Evolutionary conservation across 2,113 vertebrate species (phyloP).

Genomic region (Corythornis madagascariensis): DNA sequence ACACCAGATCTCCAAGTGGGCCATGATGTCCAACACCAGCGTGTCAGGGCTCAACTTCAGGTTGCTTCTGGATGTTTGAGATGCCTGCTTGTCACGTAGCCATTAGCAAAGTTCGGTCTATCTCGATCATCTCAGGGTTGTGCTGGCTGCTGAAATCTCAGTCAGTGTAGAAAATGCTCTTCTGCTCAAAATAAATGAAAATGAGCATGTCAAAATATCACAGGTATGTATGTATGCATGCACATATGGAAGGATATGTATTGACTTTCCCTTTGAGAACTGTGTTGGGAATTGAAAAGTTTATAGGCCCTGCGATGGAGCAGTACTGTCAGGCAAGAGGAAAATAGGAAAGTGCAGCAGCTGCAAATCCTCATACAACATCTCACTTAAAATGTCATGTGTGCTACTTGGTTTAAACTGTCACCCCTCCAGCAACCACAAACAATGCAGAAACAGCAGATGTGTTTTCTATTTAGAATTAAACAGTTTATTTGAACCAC

Average conservation of each 20-base stretch:
- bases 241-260: background rate
- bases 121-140: accelerated
- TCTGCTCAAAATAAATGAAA: background rate
- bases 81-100: accelerated
- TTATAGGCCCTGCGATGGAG: background rate
- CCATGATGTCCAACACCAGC: accelerated
- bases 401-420: conserved; percentile 87
- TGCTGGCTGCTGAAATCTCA: background rate
- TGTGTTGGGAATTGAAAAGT: background rate
- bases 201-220: accelerated
- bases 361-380: conserved; percentile 87
- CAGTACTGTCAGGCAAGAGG: background rate
- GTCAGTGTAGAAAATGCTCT: background rate
- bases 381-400: conserved; percentile 86
- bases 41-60: background rate
- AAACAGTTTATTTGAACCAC: conserved; percentile 87
- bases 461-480: conserved; percentile 89
- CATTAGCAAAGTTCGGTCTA: background rate
- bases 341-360: conserved; percentile 71
- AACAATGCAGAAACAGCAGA: conserved; percentile 88
- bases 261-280: background rate
- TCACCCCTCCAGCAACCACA: conserved; percentile 87
- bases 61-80: background rate
- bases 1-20: accelerated
- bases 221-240: background rate